Evolutionary conservation across 1,140 invertebrate species (phyloP), one percentile per base, ranked within the genome.

Genomic region (Drosophila sucinea): DNA sequence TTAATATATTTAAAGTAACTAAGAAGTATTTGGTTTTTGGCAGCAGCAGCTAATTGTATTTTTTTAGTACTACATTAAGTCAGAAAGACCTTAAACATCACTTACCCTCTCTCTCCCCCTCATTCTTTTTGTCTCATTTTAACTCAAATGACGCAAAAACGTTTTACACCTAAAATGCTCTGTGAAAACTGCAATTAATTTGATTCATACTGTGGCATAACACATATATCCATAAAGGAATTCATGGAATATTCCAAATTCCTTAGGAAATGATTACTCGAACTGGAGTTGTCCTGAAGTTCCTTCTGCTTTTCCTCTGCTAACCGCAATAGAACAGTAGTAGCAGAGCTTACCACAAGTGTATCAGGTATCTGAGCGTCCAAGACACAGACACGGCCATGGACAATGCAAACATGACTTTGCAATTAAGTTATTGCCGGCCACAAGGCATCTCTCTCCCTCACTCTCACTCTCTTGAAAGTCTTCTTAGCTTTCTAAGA

Each of bases 391-490:
- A 76, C 83, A n/a, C n/a, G n/a, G n/a, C n/a, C n/a, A 47, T 47
- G 23, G 8, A 83, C 80, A 89, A 81, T 69, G 77, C 80, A 84
- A 90, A 87, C 84, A 87, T 87, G 84, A 87, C 84, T 87, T 84
- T 87, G 84, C 84, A 87, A 89, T 87, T 87, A 87, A 87, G 85
- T 87, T 87, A 87, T 87, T 87, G 80, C 78, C 73, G 77, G 72
- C 57, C 69, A 77, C 61, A 65, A 80, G 83, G 67, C 68, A 73
- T 74, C 29, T 51, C 30, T 5, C 56, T 58, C 7, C 11, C 32
- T 25, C 56, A 64, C 11, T 41, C 17, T 17, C 17, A 17, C 17
- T 17, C 17, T 40, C 66, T 35, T 41, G 57, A 25, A 11, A 51
- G 40, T 23, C 60, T 40, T 75, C 72, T 61, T 67, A 61, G 70